Percentiles rank a stretch among this genome's conserved stretches.
phyloP scores from a whole-genome alignment of 1,140 invertebrate species.

The Philotrypesis tridentata region DNA sequence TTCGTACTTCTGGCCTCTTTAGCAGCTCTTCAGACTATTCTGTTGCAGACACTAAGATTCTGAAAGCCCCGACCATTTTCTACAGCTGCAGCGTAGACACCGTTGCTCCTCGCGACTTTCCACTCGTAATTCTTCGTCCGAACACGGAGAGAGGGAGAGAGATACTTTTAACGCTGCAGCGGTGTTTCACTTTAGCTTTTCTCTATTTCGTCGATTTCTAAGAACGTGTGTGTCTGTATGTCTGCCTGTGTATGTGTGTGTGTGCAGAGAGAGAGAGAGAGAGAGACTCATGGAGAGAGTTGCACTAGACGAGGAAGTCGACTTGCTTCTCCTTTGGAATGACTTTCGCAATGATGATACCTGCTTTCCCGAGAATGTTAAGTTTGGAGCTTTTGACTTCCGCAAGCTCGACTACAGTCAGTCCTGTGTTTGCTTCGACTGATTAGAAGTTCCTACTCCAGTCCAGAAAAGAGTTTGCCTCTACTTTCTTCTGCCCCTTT shows the following conservation, averaged over 20 bases:
- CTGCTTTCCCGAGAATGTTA: background rate
- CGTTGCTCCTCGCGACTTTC: background rate
- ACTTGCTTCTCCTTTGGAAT: background rate
- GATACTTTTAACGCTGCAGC: background rate
- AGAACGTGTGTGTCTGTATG: background rate
- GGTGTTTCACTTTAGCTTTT: background rate
- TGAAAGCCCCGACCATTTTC: background rate
- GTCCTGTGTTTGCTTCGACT: background rate
- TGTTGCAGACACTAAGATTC: background rate
- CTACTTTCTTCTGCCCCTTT: background rate
- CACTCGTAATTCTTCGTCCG: background rate
- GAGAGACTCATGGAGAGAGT: no score
- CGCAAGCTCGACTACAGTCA: background rate
- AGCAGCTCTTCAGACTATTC: background rate
- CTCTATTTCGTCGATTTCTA: background rate
- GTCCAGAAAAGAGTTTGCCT: background rate
- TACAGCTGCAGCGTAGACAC: background rate
- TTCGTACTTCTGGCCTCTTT: background rate
- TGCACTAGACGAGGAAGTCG: no score
- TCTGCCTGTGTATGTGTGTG: no score
- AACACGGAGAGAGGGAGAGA: background rate
- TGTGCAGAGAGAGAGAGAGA: no score
- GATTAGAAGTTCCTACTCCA: background rate
- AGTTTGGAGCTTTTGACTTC: background rate
- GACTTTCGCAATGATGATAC: background rate